Evolutionary conservation across 2,888 invertebrate genomes (phyloP).

Genomic region (Cantharis rufa): DNA sequence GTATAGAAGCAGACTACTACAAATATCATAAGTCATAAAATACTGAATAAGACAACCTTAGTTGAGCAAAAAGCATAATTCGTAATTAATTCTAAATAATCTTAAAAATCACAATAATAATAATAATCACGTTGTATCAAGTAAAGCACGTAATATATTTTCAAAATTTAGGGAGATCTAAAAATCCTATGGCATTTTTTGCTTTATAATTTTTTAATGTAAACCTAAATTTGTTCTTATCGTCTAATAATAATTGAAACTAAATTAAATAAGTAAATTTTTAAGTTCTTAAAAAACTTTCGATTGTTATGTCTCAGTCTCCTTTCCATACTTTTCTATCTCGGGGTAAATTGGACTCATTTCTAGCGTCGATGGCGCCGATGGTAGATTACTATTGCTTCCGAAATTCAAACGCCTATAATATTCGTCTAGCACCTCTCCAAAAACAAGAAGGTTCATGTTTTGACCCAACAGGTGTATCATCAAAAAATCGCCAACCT

Average conservation of each 20-base stretch:
- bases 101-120: conserved; percentile 24
- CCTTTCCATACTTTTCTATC: conserved; percentile 77
- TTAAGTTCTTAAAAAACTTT: conserved; percentile 4
- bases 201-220: conserved; percentile 5
- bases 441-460: conserved; percentile 79
- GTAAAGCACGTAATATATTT: conserved; percentile 9
- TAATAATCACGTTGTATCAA: conserved; percentile 15
- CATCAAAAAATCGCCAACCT: conserved; percentile 87
- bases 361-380: conserved; percentile 84
- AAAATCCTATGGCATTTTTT: conserved; percentile 24
- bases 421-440: conserved; percentile 80
- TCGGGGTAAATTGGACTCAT: conserved; percentile 85
- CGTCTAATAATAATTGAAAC: conserved; percentile 7
- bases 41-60: conserved; percentile 8
- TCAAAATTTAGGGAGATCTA: conserved; percentile 19
- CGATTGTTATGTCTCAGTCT: conserved; percentile 75
- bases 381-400: conserved; percentile 73
- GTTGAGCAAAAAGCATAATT: conserved; percentile 28
- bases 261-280: conserved; percentile 18
- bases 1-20: not conserved
- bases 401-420: conserved; percentile 70
- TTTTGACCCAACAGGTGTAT: conserved; percentile 85
- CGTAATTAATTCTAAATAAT: conserved; percentile 8
- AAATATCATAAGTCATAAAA: not conserved
- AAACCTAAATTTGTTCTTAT: conserved; percentile 8